Percentiles rank a stretch among this genome's conserved stretches.
phyloP scores from a whole-genome alignment of 1,140 invertebrate genomes.

The Nylanderia fulva region DNA sequence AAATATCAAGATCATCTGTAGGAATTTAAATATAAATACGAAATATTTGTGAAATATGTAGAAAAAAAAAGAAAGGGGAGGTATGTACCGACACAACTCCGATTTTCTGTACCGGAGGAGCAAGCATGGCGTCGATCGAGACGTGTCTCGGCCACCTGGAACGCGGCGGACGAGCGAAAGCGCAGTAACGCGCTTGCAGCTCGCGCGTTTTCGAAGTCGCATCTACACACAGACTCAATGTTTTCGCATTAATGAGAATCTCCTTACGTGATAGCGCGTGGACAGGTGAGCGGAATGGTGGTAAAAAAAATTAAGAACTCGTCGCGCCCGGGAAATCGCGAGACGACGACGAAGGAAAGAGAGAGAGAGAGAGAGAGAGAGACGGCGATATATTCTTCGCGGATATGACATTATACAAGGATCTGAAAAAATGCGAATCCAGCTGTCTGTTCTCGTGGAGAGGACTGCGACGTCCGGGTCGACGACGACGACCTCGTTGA shows the following conservation, averaged over 20 bases:
- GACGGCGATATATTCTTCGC: no score
- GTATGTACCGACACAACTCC: not conserved
- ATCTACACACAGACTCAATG: constrained; percentile 44
- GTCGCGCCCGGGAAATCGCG: not conserved
- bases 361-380: no score
- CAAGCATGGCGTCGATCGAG: constrained; percentile 80
- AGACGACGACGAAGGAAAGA: no score
- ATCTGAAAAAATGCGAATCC: no score
- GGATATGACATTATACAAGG: no score
- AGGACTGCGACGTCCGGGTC: no score
- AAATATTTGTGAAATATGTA: not conserved
- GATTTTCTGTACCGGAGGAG: no score
- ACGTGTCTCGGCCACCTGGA: constrained; percentile 78
- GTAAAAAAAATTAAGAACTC: not conserved
- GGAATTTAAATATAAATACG: no score
- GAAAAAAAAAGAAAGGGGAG: not conserved
- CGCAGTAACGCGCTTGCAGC: constrained; percentile 49
- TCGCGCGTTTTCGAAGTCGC: constrained; percentile 41
- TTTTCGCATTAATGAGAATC: constrained; percentile 65
- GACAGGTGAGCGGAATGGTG: constrained; percentile 65
- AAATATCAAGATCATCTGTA: no score
- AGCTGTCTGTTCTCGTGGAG: no score
- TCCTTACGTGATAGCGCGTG: constrained; percentile 55
- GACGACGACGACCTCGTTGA: no score
- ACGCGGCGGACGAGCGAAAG: constrained; percentile 73